phyloP scores from a whole-genome alignment of 2,797 vertebrate genomes.

The Vultur gryphus region DNA sequence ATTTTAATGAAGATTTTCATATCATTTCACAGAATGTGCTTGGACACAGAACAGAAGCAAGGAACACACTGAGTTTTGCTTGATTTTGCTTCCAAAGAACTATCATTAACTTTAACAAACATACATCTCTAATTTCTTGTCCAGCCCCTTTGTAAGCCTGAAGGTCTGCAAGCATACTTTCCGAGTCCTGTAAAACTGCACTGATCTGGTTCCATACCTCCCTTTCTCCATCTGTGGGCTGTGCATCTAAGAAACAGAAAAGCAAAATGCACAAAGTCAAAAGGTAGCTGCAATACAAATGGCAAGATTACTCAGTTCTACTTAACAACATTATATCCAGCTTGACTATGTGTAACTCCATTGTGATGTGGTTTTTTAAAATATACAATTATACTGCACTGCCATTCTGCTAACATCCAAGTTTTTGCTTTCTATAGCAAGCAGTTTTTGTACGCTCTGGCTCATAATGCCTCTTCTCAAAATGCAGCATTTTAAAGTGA shows the following conservation, averaged over 20 bases:
- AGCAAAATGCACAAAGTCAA: conserved; percentile 1
- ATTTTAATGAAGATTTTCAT: background rate
- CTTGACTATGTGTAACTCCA: background rate
- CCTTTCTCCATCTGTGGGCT: conserved; percentile 91
- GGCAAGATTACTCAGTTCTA: background rate
- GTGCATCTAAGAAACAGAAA: conserved; percentile 84
- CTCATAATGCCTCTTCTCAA: conserved; percentile 24
- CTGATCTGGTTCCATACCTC: conserved; percentile 98
- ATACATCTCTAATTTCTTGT: conserved; percentile 96
- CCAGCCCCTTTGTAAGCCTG: conserved; percentile 98
- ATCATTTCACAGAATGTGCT: background rate
- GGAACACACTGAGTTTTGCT: background rate
- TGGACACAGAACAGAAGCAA: background rate
- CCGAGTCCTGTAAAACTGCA: conserved; percentile 93
- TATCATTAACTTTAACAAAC: conserved; percentile 18
- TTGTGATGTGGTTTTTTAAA: background rate
- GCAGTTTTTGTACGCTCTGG: background rate
- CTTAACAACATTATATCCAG: background rate
- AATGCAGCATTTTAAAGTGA: background rate
- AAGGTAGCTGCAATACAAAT: background rate
- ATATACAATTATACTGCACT: background rate
- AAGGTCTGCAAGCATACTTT: conserved; percentile 91
- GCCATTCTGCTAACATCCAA: background rate
- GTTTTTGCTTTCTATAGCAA: background rate
- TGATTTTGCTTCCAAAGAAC: background rate